Evolutionary conservation across 2,888 invertebrate species (phyloP), one percentile per base, ranked within the genome.

Genomic region (Ommatoiulus sabulosus): DNA sequence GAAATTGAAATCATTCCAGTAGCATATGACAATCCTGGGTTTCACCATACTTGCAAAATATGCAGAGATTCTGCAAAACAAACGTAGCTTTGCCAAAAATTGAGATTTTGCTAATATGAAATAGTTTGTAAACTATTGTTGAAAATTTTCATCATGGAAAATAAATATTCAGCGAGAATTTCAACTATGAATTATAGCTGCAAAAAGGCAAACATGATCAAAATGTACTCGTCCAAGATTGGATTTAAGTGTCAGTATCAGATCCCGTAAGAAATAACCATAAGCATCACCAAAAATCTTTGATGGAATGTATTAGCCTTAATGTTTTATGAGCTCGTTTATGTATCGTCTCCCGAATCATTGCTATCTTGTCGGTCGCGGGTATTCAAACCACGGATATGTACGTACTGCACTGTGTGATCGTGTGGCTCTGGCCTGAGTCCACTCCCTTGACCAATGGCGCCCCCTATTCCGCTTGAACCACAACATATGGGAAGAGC

Each of bases 381-480:
- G 52, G 92, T 90, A 90, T 93, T 93, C 35, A 93, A 91, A 84
- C 93, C 93, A 35, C 93, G 92, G 90, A 93, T 93, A 90, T 93
- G 93, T 88, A 93, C 93, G 90, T 93, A 93, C 91, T 93, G 93
- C 63, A 93, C 92, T n/a, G 92, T 92, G 46, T 85, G 85, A 8
- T 44, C 44, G 85, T 85, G 44, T 17, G 52, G 87, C 48, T 63
- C 80, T 44, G 72, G 43, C 8, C 72, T 17, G 15, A 43, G 48
- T 63, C 90, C 85, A 90, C 90, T 46, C 85, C 84, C 84, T 87
- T 84, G 46, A 46, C 48, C 80, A 44, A 52, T 80, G 57, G 15
- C 84, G 43, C 52, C 52, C 20, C 24, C 72, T 24, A 72, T 10
- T 72, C 44, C 43, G 72, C 35, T 63, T 7, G 44, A 86, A 10